These are phyloP conservation scores for Canis aureus DNA, from an alignment of 2,113 vertebrate species.

Conservation along the genomic window DNA sequence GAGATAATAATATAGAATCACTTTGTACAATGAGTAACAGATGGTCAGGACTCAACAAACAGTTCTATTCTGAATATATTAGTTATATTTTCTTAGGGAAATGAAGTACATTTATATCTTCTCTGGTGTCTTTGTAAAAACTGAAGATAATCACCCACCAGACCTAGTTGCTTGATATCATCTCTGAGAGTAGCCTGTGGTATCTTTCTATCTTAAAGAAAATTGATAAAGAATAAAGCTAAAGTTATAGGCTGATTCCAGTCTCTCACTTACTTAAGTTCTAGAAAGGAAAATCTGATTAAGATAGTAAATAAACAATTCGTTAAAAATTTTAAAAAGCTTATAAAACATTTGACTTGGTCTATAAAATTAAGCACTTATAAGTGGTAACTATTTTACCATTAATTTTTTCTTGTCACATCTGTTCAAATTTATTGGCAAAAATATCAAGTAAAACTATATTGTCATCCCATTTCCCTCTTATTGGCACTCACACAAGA, in stretches of 20 bases:
- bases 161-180: neutral
- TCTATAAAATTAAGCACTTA: neutral
- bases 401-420: constrained; percentile 8
- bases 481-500: neutral
- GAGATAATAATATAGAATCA: neutral
- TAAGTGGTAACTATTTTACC: neutral
- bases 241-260: neutral
- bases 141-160: neutral
- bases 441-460: neutral
- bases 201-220: neutral
- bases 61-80: neutral
- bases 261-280: neutral
- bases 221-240: neutral
- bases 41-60: neutral
- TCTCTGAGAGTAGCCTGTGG: neutral
- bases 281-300: neutral
- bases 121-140: neutral
- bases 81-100: neutral
- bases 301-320: neutral
- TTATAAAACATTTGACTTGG: neutral
- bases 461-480: neutral
- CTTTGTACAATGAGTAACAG: neutral
- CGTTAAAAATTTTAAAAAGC: neutral
- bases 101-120: neutral
- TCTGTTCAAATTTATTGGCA: neutral